phyloP scores from a whole-genome alignment of 2,797 vertebrate species.

The Cirrhinus molitorella region DNA sequence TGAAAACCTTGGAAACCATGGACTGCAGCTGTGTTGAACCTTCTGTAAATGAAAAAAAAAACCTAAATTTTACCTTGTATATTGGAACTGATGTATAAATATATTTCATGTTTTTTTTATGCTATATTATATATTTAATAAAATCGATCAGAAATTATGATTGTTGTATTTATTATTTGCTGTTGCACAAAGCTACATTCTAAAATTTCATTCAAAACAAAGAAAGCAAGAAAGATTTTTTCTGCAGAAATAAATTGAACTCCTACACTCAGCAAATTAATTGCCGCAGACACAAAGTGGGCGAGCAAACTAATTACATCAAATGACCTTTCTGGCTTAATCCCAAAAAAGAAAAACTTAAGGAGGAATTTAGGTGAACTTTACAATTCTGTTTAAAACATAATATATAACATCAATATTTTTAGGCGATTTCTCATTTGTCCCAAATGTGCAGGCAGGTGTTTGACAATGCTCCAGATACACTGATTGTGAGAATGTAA shows the following conservation, averaged over 20 bases:
- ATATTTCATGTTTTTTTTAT: background rate
- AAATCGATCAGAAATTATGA: background rate
- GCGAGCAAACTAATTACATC: constrained; percentile 21
- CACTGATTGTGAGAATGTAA: background rate
- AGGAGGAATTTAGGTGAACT: background rate
- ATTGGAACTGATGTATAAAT: background rate
- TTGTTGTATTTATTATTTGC: background rate
- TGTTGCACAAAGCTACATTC: background rate
- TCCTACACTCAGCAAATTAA: constrained; percentile 17
- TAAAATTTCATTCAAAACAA: background rate
- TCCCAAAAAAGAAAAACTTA: background rate
- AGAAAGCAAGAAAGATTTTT: background rate
- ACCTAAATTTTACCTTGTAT: background rate
- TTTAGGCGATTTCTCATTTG: background rate
- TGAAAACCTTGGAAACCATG: constrained; percentile 49
- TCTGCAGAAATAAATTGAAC: background rate
- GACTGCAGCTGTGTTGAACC: background rate
- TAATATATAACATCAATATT: background rate
- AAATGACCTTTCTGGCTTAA: constrained; percentile 16
- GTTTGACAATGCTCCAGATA: constrained; percentile 2
- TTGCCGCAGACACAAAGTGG: constrained; percentile 27
- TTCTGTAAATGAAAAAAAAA: background rate
- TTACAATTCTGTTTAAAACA: background rate
- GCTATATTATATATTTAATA: background rate
- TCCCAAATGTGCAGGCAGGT: constrained; percentile 4